These are phyloP conservation scores for Baccha elongata DNA, from an alignment of 2,888 invertebrate genomes.

Conservation along the genomic window DNA sequence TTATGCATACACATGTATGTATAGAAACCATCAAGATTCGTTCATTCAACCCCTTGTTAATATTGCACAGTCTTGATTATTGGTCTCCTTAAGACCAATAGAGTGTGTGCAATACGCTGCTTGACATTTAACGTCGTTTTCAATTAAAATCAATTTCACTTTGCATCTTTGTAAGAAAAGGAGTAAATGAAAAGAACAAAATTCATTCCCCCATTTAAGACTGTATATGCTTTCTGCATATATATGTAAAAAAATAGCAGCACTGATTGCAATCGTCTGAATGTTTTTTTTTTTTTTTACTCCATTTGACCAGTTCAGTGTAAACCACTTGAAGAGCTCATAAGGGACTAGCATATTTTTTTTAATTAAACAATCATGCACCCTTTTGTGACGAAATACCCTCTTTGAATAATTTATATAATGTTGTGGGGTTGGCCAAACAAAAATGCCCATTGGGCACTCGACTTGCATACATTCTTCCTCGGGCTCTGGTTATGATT, in stretches of 20 bases:
- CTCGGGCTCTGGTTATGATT: constrained; percentile 42
- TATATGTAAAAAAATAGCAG: no score
- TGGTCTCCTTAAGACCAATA: constrained; percentile 56
- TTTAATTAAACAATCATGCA: constrained; percentile 40
- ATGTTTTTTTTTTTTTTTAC: constrained; percentile 35
- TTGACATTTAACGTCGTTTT: constrained; percentile 70
- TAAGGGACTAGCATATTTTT: constrained; percentile 9
- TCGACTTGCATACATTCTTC: constrained; percentile 9
- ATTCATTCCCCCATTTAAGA: constrained; percentile 2
- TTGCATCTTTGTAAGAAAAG: constrained; percentile 18
- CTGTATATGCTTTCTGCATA: no score
- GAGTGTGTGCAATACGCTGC: constrained; percentile 19
- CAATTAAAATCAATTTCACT: constrained; percentile 69
- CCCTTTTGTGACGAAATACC: constrained; percentile 44
- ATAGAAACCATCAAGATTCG: neutral
- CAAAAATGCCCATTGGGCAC: constrained; percentile 11
- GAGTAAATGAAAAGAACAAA: neutral
- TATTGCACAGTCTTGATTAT: constrained; percentile 49
- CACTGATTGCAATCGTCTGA: constrained; percentile 34
- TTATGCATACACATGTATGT: neutral
- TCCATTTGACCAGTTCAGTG: constrained; percentile 23
- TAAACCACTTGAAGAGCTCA: constrained; percentile 40
- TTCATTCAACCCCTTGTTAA: constrained; percentile 21
- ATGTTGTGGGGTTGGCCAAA: constrained; percentile 16
- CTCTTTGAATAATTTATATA: neutral